These are phyloP conservation scores for Cerastis rubricosa DNA, from an alignment of 2,888 invertebrate genomes.

Conservation along the genomic window DNA sequence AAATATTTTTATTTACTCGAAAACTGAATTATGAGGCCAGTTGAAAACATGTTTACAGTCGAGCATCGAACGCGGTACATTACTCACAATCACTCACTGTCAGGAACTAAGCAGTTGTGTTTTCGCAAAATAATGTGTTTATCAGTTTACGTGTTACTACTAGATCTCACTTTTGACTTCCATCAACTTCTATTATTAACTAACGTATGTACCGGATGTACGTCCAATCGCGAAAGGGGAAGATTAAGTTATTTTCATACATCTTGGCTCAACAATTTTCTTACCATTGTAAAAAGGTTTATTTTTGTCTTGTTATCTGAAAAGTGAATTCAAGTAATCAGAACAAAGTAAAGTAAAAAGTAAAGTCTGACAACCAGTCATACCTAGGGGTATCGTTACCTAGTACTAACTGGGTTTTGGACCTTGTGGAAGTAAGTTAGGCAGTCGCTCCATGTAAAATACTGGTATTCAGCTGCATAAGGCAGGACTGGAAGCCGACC, in stretches of 20 bases:
- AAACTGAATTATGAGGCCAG: constrained; percentile 23
- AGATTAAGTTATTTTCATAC: neutral
- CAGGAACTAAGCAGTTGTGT: constrained; percentile 41
- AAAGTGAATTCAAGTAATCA: neutral
- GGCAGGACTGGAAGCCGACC: no score
- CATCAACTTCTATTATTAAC: constrained; percentile 31
- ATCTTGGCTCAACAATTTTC: neutral
- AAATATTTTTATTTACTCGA: constrained; percentile 29
- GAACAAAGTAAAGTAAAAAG: no score
- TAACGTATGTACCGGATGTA: neutral
- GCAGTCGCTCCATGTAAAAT: no score
- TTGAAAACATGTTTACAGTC: constrained; percentile 58
- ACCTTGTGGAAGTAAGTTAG: no score
- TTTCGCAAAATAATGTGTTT: constrained; percentile 53
- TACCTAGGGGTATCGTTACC: no score
- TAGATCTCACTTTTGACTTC: constrained; percentile 20
- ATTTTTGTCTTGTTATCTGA: neutral
- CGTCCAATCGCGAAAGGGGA: neutral
- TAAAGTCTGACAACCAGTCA: no score
- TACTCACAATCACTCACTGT: constrained; percentile 59
- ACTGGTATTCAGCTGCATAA: no score
- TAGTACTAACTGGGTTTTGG: no score
- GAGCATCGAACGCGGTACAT: constrained; percentile 53
- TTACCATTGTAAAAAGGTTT: neutral
- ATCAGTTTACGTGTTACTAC: constrained; percentile 22